These are phyloP conservation scores for Drosophila helvetica DNA, from an alignment of 2,888 invertebrate species.

Conservation along the genomic window DNA sequence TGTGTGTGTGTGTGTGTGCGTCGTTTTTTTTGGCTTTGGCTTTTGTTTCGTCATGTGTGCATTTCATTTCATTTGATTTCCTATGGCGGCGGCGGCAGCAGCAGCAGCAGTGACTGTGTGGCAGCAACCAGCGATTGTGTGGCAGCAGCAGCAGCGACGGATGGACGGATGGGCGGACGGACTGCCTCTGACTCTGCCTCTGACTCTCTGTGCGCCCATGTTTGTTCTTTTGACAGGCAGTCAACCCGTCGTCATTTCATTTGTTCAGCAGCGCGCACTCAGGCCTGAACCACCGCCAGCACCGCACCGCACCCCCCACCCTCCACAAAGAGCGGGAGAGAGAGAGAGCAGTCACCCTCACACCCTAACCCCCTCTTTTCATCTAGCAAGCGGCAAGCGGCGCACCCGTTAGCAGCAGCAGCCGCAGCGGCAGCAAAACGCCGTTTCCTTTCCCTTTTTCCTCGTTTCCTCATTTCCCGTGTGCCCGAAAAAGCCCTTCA, in stretches of 20 bases:
- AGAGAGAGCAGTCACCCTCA: slow-evolving; percentile 32
- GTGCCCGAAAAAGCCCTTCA: slow-evolving; percentile 43
- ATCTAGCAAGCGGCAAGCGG: slow-evolving; percentile 42
- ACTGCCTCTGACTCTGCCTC: not conserved
- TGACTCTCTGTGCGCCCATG: slow-evolving; percentile 76
- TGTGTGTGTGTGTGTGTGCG: no score
- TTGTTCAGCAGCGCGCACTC: slow-evolving; percentile 79
- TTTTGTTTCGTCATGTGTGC: slow-evolving; percentile 79
- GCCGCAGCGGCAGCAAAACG: slow-evolving; percentile 64
- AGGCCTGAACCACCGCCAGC: slow-evolving; percentile 51
- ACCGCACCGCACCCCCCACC: slow-evolving; percentile 42
- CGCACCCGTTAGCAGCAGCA: slow-evolving; percentile 23
- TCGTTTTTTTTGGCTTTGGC: slow-evolving; percentile 61
- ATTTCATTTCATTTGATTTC: slow-evolving; percentile 80
- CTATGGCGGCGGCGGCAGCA: slow-evolving; percentile 59
- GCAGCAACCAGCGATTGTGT: slow-evolving; percentile 13
- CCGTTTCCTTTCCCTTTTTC: slow-evolving; percentile 80
- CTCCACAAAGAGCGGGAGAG: not conserved
- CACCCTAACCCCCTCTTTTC: slow-evolving; percentile 19
- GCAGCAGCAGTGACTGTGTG: slow-evolving; percentile 29
- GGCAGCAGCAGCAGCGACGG: slow-evolving; percentile 42
- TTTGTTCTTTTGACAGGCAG: slow-evolving; percentile 84
- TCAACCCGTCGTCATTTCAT: slow-evolving; percentile 83
- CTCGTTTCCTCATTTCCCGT: slow-evolving; percentile 75
- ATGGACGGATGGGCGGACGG: not conserved